These are phyloP conservation scores for Cryptomyrus ogoouensis DNA, from an alignment of 2,113 vertebrate species.

Conservation along the genomic window DNA sequence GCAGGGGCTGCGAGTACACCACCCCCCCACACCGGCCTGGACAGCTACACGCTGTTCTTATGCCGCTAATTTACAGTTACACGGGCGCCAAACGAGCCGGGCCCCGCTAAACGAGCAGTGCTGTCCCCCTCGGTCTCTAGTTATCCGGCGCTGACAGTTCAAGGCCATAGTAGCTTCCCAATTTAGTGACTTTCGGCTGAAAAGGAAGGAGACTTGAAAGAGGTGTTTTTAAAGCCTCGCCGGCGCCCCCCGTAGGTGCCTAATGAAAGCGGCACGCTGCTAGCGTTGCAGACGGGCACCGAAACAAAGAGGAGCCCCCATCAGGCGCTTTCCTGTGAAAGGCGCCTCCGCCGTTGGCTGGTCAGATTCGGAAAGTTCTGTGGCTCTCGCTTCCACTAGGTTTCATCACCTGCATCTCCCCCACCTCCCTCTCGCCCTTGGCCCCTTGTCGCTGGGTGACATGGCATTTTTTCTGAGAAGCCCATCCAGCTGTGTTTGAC, in stretches of 20 bases:
- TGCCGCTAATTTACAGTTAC: not conserved
- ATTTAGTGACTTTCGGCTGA: not conserved
- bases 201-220: not conserved
- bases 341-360: not conserved
- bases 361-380: not conserved
- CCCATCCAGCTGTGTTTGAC: not conserved
- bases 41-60: not conserved
- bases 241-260: not conserved
- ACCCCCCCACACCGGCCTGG: not conserved
- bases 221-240: not conserved
- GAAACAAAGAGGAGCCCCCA: constrained; percentile 4
- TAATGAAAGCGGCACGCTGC: not conserved
- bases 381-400: not conserved
- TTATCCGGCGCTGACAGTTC: not conserved
- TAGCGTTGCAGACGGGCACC: not conserved
- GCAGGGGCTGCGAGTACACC: not conserved
- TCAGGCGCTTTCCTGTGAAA: not conserved
- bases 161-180: not conserved
- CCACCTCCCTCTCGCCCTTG: not conserved
- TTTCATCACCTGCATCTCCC: not conserved
- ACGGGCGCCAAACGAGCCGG: not conserved
- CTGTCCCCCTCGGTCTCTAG: not conserved
- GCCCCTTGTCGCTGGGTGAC: not conserved
- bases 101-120: not conserved
- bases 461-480: not conserved